phyloP scores from a whole-genome alignment of 2,888 invertebrate genomes.

The Athalia cordata region DNA sequence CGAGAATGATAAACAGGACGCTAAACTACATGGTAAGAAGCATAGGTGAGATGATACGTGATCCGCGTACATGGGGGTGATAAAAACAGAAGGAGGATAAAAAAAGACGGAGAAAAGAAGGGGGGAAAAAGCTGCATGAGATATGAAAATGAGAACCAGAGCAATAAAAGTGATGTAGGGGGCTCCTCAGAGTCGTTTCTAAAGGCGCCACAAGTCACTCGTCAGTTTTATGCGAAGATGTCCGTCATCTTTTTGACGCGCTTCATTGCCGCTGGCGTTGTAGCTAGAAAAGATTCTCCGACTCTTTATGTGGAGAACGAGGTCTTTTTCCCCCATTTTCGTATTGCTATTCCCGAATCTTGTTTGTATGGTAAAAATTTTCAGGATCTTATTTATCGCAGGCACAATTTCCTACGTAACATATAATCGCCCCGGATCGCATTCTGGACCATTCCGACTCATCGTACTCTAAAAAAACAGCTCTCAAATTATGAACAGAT shows the following conservation, averaged over 20 bases:
- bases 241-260: constrained; percentile 73
- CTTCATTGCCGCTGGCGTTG: constrained; percentile 71
- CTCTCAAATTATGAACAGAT: constrained; percentile 30
- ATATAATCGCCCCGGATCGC: not conserved
- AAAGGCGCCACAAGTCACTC: constrained; percentile 73
- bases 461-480: constrained; percentile 22
- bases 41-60: constrained; percentile 24
- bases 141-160: constrained; percentile 73
- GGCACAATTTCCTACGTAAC: not conserved
- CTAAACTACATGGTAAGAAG: not conserved
- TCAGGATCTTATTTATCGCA: not conserved
- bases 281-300: constrained; percentile 57
- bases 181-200: constrained; percentile 71
- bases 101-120: constrained; percentile 55
- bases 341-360: constrained; percentile 18
- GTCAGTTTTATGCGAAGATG: constrained; percentile 73
- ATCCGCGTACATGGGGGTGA: constrained; percentile 27
- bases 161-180: constrained; percentile 73
- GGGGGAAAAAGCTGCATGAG: constrained; percentile 67
- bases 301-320: constrained; percentile 54
- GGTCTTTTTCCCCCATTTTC: constrained; percentile 56
- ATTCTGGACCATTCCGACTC: not conserved
- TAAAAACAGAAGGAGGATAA: constrained; percentile 61
- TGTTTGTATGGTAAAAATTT: too few species aligned
- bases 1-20: constrained; percentile 14